Evolutionary conservation across 2,888 invertebrate species (phyloP), one percentile per base, ranked within the genome.

Genomic region (Electrophaes corylata): DNA sequence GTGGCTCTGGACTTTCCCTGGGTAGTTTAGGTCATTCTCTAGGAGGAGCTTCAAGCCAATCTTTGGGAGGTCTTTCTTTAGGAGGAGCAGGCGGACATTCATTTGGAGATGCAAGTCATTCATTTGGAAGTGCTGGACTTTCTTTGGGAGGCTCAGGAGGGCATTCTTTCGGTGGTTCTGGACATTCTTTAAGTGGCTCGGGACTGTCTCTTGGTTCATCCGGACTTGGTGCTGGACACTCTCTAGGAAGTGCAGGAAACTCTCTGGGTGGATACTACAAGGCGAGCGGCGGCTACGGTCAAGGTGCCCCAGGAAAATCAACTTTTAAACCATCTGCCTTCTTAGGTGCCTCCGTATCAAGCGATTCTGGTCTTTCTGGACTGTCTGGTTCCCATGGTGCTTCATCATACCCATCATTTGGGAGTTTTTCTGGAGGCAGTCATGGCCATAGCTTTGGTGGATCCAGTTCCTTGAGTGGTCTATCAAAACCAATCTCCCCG

Each of bases 321-420:
- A 76, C 87, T 19, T 92, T 92, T 60, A 92, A 91, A 57, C 92
- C 92, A 39, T 92, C 92, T 10, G 81, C 87, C 45, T 92, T 79
- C 71, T 69, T 92, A 64, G 92, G 92, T 46, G 75, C 90, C 51
- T 83, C 89, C 3, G 71, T 83, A 18, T 83, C 82, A 67, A 73
- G 80, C 69, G 89, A 89, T 39, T 77, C 83, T 35, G 74, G 79
- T 31, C 82, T 85, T 43, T 77, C 83, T 35, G 73, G 79, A 33
- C 81, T 86, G 20, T 80, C 82, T 52, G 62, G 83, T 8, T 78
- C 86, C 23, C 69, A 79, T 48, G 69, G 35, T 82, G 83, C 50
- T 75, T 75, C 49, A 52, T 79, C 47, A 81, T 56, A 53, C 83
- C 75, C 48, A 57, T 78, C 88, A 50, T 83, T 81, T 35, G 76